A percentile compares a stretch with the other conserved stretches of the same genome.
Conservation (phyloP, 2,888 invertebrate genomes). For the Trachelus stipa region DNA sequence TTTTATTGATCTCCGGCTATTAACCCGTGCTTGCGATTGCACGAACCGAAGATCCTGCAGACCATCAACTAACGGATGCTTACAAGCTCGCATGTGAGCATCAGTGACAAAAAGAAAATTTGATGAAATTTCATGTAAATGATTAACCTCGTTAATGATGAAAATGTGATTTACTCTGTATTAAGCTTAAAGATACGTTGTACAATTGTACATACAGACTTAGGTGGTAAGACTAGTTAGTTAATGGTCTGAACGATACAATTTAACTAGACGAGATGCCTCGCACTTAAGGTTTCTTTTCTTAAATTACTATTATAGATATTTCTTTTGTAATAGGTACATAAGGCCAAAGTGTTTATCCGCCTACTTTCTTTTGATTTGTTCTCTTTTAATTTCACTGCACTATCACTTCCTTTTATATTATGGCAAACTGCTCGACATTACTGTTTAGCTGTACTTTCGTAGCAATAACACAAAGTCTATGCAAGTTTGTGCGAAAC, state of each 20-base stretch:
- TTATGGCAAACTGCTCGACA: background rate
- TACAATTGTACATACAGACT: slow-evolving; percentile 64
- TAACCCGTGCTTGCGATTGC: too few species aligned
- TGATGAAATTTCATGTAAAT: slow-evolving; percentile 4
- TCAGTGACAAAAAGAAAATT: slow-evolving; percentile 22
- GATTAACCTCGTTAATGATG: too few species aligned
- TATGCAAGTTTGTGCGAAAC: slow-evolving; percentile 24
- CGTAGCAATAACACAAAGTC: slow-evolving; percentile 21
- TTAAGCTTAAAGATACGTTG: slow-evolving; percentile 44
- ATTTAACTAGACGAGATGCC: too few species aligned
- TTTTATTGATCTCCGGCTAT: too few species aligned
- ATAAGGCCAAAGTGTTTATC: too few species aligned
- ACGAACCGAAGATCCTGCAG: slow-evolving; percentile 47
- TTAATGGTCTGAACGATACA: slow-evolving; percentile 60
- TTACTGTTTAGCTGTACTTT: background rate
- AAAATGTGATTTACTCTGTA: slow-evolving; percentile 29
- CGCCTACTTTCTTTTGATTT: background rate
- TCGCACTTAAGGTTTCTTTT: too few species aligned
- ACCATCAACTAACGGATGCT: slow-evolving; percentile 62
- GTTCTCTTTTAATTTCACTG: background rate
- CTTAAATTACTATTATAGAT: too few species aligned
- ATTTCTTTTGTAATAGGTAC: too few species aligned
- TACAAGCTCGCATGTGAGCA: slow-evolving; percentile 22
- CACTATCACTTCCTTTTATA: background rate
- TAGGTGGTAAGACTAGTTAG: slow-evolving; percentile 61